Conservation (phyloP, 2,113 vertebrate species). For the Poeciliopsis turrubarensis region DNA sequence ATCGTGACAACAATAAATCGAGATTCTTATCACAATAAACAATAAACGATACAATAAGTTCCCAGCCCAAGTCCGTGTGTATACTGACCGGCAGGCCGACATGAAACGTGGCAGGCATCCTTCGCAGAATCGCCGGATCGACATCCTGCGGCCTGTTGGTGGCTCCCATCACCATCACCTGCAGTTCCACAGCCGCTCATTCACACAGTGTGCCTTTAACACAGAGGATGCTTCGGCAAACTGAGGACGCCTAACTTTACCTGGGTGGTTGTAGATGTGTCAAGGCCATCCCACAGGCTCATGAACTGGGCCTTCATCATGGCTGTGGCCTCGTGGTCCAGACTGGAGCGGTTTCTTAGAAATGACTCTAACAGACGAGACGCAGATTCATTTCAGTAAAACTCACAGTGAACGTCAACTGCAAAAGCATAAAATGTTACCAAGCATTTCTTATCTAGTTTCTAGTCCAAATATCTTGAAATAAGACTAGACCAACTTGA, state of each 20-base stretch:
- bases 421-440: too few species aligned
- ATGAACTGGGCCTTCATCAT: slow-evolving; percentile 90
- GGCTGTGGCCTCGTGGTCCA: slow-evolving; percentile 85
- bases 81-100: slow-evolving; percentile 79
- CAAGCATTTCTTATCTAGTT: background rate
- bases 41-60: too few species aligned
- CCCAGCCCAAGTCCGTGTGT: background rate
- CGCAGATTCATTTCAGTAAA: background rate
- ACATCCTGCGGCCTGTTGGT: slow-evolving; percentile 84
- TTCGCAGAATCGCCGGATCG: slow-evolving; percentile 82
- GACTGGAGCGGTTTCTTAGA: slow-evolving; percentile 81
- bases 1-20: too few species aligned
- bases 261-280: slow-evolving; percentile 77
- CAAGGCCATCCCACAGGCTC: slow-evolving; percentile 86
- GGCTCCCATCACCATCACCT: slow-evolving; percentile 87
- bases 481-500: too few species aligned
- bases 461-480: too few species aligned
- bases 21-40: too few species aligned
- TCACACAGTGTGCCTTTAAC: background rate
- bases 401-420: too few species aligned
- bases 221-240: background rate
- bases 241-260: slow-evolving; percentile 47
- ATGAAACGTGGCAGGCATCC: slow-evolving; percentile 82
- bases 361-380: slow-evolving; percentile 76
- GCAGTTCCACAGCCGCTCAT: background rate